Base-by-base conservation (phyloP, 2,113 vertebrate species). In the Zapus hudsonius region DNA sequence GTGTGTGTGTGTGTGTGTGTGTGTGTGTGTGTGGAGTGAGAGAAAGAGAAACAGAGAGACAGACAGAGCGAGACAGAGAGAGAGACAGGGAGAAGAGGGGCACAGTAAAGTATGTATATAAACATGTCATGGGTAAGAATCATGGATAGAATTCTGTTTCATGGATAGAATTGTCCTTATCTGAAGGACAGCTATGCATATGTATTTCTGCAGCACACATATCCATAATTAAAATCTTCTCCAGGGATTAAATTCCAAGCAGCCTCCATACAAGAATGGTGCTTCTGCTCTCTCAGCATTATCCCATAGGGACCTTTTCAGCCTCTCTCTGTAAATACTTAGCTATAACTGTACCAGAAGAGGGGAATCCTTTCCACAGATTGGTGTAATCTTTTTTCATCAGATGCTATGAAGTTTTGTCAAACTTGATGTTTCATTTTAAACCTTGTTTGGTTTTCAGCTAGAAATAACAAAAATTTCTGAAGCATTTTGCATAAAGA, bases 181-280 rank as follows among this genome's bases (percentile, higher is more conserved):
- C 63, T 86, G 69, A 87, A 82, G 87, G 23, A 82, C 3, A 61
- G 33, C 17, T 29, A 27, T 40, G 12, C 57, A 76, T 84, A 40
- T 47, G 38, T 78, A 31, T 19, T 52, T 90, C 42, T 76, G 22
- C 31, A 91, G 78, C 40, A 70, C 13, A 83, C 11, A 70, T 61
- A 79, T 23, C 63, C 5, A 75, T 12, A 89, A 81, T 80, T 84
- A 81, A 89, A 94, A 82, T 5, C 8, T 90, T 91, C 94, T 89
- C 87, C 5, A 75, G 90, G 69, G 93, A 95, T 69, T 82, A 85
- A 91, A 94, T 84, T 72, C 79, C 52, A 85, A 87, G 85, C 73
- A 66, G 52, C 36, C 44, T 93, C 86, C 64, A 40, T 66, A 82
- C 59, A 82, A 73, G 85, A 87, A 87, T 59, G 42, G n/a, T 84